Conservation (phyloP, 2,888 invertebrate genomes). For the Mesorhabditis spiculigera region DNA sequence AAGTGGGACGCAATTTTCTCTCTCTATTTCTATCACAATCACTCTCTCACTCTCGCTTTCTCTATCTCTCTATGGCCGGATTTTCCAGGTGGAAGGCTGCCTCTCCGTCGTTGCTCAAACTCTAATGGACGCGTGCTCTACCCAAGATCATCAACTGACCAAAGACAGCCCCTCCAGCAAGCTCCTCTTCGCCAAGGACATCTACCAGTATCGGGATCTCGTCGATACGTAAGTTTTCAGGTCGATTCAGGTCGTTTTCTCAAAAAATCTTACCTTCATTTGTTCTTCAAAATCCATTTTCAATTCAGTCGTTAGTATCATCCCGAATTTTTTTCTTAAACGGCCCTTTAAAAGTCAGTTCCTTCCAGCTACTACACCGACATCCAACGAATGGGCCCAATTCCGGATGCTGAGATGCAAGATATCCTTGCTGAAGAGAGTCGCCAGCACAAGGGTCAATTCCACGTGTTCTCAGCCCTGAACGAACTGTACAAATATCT, state of each 20-base stretch:
- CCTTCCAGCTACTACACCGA: conserved; percentile 63
- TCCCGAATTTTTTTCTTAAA: not conserved
- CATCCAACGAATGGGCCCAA: conserved; percentile 78
- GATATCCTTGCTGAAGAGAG: conserved; percentile 98
- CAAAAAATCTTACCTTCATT: too few relatives aligned
- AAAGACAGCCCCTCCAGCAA: conserved; percentile 99
- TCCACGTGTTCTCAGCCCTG: conserved; percentile 63
- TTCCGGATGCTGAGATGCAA: conserved; percentile 99
- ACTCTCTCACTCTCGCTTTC: too few relatives aligned
- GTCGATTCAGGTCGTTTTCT: too few relatives aligned
- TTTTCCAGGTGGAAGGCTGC: conserved; percentile 65
- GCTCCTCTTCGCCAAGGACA: conserved; percentile 97
- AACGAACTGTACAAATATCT: conserved; percentile 57
- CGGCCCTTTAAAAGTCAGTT: not conserved
- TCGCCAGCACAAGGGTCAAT: conserved; percentile 61
- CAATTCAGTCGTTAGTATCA: not conserved
- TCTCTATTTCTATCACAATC: too few relatives aligned
- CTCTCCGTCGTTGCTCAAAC: conserved; percentile 89
- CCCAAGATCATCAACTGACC: conserved; percentile 93
- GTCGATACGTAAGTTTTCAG: conserved; percentile 79
- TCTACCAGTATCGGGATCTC: conserved; percentile 98
- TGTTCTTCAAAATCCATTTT: not conserved
- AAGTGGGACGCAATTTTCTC: too few relatives aligned
- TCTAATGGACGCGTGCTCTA: conserved; percentile 99
- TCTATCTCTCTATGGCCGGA: too few relatives aligned